A percentile compares a stretch with the other conserved stretches of the same genome.
phyloP scores from a whole-genome alignment of 2,113 vertebrate genomes.

The Anthoscopus minutus region DNA sequence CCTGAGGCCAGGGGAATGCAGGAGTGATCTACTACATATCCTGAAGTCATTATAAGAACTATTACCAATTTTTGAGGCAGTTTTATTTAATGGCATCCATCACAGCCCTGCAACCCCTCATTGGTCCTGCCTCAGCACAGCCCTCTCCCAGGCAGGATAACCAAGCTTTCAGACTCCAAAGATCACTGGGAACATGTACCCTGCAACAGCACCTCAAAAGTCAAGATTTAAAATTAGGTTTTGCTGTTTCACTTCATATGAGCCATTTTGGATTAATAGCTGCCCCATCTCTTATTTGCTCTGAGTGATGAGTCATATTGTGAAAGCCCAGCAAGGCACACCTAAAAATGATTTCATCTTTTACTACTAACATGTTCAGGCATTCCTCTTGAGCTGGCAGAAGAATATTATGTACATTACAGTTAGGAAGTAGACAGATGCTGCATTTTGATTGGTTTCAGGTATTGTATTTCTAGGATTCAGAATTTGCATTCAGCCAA shows the following conservation, averaged over 20 bases:
- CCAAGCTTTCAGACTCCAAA: neutral
- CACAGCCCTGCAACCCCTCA: neutral
- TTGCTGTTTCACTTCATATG: constrained; percentile 13
- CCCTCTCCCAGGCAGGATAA: neutral
- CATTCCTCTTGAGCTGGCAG: neutral
- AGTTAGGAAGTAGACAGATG: neutral
- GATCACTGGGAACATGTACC: neutral
- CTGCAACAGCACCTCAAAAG: constrained; percentile 7
- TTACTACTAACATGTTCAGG: neutral
- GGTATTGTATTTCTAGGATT: neutral
- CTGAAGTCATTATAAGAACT: neutral
- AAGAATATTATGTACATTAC: neutral
- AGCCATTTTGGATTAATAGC: constrained; percentile 47
- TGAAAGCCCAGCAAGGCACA: neutral
- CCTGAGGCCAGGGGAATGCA: neutral
- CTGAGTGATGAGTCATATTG: neutral
- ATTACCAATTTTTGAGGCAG: neutral
- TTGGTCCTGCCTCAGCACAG: neutral
- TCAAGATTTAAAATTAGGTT: constrained; percentile 45
- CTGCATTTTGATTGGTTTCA: neutral
- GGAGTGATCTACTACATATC: neutral
- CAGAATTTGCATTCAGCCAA: constrained; percentile 3
- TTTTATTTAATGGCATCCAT: constrained; percentile 33
- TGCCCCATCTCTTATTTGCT: neutral
- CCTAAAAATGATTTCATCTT: neutral